Percentiles rank a stretch among this genome's conserved stretches.
Conservation (phyloP, 1,140 invertebrate genomes). For the Ephestia elutella region DNA sequence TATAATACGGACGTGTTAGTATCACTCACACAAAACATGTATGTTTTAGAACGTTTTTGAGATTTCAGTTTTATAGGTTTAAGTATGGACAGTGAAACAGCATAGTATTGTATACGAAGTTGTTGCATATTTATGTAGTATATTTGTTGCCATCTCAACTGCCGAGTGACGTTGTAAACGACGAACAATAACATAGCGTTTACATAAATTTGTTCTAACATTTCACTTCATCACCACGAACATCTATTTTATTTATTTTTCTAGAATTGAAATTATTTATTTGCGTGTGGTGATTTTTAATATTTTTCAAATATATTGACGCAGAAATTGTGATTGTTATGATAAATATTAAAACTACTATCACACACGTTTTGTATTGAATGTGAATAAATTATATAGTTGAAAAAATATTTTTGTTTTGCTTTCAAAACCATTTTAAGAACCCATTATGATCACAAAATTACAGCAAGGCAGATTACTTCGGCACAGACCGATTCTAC, state of each 20-base stretch:
- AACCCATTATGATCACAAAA: no score
- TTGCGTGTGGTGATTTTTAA: slow-evolving; percentile 69
- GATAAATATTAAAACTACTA: slow-evolving; percentile 62
- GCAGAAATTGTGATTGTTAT: slow-evolving; percentile 44
- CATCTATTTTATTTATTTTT: slow-evolving; percentile 43
- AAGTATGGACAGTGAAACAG: slow-evolving; percentile 7
- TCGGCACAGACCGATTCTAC: no score
- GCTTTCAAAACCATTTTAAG: neutral
- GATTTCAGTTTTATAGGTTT: slow-evolving; percentile 26
- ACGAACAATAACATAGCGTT: slow-evolving; percentile 38
- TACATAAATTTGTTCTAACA: slow-evolving; percentile 26
- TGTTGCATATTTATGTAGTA: slow-evolving; percentile 12
- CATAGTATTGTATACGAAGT: slow-evolving; percentile 21
- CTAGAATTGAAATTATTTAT: slow-evolving; percentile 66
- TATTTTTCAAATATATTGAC: slow-evolving; percentile 45
- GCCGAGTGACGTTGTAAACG: slow-evolving; percentile 20
- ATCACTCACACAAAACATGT: slow-evolving; percentile 32
- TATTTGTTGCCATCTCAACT: slow-evolving; percentile 36
- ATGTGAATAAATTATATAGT: slow-evolving; percentile 74
- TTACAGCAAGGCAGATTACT: no score
- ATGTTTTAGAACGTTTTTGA: slow-evolving; percentile 29
- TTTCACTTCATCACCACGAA: slow-evolving; percentile 36
- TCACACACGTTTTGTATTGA: slow-evolving; percentile 72
- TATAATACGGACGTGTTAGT: slow-evolving; percentile 42
- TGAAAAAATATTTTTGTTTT: slow-evolving; percentile 26